Base-by-base conservation (phyloP, 2,113 vertebrate species). In the Regulus satrapa region DNA sequence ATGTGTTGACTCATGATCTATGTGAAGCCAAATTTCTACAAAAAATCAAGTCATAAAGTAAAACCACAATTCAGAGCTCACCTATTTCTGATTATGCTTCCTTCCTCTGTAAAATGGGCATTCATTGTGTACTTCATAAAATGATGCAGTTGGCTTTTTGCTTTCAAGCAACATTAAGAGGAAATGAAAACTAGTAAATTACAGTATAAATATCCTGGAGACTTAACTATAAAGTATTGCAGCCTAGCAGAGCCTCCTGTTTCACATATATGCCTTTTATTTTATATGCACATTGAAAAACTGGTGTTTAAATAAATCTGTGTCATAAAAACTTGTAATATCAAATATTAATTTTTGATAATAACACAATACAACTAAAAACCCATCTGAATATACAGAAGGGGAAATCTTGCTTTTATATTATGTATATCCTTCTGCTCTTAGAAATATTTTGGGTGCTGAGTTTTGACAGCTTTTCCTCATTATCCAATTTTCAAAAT, bases 401-500 rank as follows among this genome's bases (percentile, higher is more conserved):
- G 45, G 9, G 19, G 51, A 89, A 85, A 40, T 28, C 18, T n/a
- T 79, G 11, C 26, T 67, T 92, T 87, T 49, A 16, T 56, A 25
- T 17, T 10, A 51, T 0, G 0, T 62, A n/a, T 56, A 91, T 38
- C 31, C 56, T 92, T 93, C 71, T 95, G 55, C 81, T 91, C 7
- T 83, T 89, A 82, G 14, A 96, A 94, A 90, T 92, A 76, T 64
- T 93, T 95, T 76, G 34, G 8, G 24, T 78, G 45, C 75, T 73
- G 72, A 73, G 59, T 91, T 96, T 92, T 75, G 87, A 68, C 41
- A 77, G 88, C 62, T 95, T 96, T 95, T 95, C 58, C 63, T 96
- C 36, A 75, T 85, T 81, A 93, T 69, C 10, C 59, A 40, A 46
- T 88, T 78, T 84, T 61, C 82, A 62, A 94, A 90, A 91, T 83